phyloP scores from a whole-genome alignment of 2,113 vertebrate species.

The Butastur rufipennis region DNA sequence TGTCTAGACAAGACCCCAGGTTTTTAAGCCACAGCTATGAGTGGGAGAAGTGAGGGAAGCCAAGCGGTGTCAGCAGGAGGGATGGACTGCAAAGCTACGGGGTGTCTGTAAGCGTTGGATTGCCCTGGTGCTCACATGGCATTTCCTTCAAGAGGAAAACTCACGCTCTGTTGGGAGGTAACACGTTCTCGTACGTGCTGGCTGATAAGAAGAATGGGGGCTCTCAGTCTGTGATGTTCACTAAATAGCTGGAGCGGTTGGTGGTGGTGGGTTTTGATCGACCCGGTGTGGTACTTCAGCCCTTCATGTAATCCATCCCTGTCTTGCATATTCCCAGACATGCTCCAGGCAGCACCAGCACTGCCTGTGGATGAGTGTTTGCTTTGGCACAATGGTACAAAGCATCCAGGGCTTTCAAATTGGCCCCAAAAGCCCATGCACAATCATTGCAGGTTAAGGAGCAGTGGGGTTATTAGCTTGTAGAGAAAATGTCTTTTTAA shows the following conservation, averaged over 20 bases:
- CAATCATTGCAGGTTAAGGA: not conserved
- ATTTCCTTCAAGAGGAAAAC: not conserved
- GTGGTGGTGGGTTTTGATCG: rapidly evolving
- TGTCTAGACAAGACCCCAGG: constrained; percentile 10
- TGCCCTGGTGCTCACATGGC: not conserved
- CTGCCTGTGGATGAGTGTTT: not conserved
- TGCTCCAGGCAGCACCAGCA: rapidly evolving
- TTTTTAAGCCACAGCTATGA: not conserved
- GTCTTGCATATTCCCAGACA: not conserved
- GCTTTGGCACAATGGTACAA: not conserved
- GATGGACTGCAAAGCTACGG: not conserved
- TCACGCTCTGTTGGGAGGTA: not conserved
- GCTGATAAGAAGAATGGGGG: not conserved
- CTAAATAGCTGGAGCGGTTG: not conserved
- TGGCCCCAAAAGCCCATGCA: not conserved
- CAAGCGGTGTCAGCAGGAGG: not conserved
- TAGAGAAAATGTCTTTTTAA: not conserved
- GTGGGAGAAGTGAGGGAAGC: not conserved
- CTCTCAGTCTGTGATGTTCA: not conserved
- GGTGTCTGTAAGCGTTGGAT: not conserved
- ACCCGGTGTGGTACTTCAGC: rapidly evolving
- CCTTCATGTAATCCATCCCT: not conserved
- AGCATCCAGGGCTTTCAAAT: not conserved
- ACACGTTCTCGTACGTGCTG: not conserved
- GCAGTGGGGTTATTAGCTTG: not conserved